Evolutionary conservation across 2,888 invertebrate species (phyloP), one percentile per base, ranked within the genome.

Genomic region (Aspidiotus destructor): DNA sequence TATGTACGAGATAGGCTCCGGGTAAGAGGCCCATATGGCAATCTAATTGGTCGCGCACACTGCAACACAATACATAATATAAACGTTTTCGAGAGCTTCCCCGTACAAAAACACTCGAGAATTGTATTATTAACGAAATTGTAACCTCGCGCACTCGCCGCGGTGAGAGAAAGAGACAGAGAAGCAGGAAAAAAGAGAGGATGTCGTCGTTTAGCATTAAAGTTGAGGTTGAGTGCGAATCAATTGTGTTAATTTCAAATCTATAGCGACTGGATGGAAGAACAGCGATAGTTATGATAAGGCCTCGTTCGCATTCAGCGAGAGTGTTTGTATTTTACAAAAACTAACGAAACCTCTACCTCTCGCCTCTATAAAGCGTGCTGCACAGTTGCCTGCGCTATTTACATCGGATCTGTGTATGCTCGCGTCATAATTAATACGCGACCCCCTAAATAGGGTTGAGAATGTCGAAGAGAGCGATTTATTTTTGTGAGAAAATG

Each of bases 61-160:
- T 15, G 40, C 42, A 9, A 54, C 7, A 28, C 28, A 28, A 28
- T 28, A 28, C 28, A 63, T 41, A 63, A 63, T 63, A 6, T 48
- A 48, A 48, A 48, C 48, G 54, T 53, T 53, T 53, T 63, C 65
- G 42, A 65, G 57, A 65, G 58, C n/a, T 40, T 58, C 44, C 57
- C 16, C 58, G 41, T 41, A 65, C 48, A 17, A 65, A 65, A 65
- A 65, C 65, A 65, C 65, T 65, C 58, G 58, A 65, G 48, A 58
- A 64, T 13, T 57, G 60, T 58, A 65, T 65, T 41, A 65, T 65
- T 48, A 58, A 42, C 52, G 17, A 48, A 65, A 41, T 65, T 65
- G 57, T 55, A 65, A 28, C 42, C 16, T 28, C 13, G 7, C 17
- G 40, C 16, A 40, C 16, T 40, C 10, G 28, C 55, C 55, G 55